These are phyloP conservation scores for Tragelaphus strepsiceros DNA, from an alignment of 2,113 vertebrate genomes.

Conservation along the genomic window DNA sequence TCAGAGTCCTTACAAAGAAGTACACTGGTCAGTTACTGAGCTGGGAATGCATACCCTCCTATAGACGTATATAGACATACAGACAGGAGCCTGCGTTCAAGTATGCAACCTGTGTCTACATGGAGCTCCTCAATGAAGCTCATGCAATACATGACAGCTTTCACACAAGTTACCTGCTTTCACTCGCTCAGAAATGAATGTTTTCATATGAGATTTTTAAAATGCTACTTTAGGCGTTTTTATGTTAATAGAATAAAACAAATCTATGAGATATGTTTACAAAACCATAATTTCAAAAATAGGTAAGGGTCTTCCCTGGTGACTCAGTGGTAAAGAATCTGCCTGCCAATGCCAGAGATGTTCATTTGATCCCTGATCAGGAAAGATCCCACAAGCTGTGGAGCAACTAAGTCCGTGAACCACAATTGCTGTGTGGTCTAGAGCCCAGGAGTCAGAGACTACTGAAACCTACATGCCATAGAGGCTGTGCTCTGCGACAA, in stretches of 20 bases:
- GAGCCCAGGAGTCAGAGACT: neutral
- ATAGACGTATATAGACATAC: accelerated
- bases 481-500: neutral
- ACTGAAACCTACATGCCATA: neutral
- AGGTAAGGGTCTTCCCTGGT: neutral
- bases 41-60: neutral
- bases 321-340: neutral
- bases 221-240: slow-evolving; percentile 19
- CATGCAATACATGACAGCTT: accelerated
- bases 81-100: neutral
- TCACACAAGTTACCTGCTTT: neutral
- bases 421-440: neutral
- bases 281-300: slow-evolving; percentile 40
- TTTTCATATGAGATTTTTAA: neutral
- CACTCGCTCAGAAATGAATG: neutral
- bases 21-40: neutral
- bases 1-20: neutral
- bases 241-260: neutral
- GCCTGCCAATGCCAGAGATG: neutral
- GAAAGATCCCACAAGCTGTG: neutral
- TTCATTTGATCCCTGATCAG: neutral
- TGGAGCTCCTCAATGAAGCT: neutral
- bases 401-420: neutral
- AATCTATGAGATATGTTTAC: neutral
- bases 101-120: neutral